Conservation (phyloP, 2,797 vertebrate genomes). For the Selene dorsalis region DNA sequence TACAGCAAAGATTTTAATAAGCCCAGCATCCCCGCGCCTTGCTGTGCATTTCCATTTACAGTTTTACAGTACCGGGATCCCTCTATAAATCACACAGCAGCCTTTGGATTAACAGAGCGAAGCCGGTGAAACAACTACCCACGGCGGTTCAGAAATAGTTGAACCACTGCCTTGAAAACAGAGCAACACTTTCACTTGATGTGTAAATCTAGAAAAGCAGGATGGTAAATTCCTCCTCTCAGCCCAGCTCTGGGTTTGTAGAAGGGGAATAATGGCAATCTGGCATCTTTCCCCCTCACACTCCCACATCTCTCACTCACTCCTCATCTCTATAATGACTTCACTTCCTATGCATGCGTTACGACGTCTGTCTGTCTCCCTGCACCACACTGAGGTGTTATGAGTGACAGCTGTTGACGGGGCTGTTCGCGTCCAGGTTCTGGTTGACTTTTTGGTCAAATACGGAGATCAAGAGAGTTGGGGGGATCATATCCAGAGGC, state of each 20-base stretch:
- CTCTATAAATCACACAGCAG: constrained; percentile 77
- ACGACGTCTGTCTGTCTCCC: constrained; percentile 41
- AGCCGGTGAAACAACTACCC: constrained; percentile 53
- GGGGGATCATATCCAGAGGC: constrained; percentile 40
- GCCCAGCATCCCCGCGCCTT: constrained; percentile 51
- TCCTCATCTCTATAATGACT: constrained; percentile 65
- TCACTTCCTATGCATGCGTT: constrained; percentile 62
- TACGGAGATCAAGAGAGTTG: constrained; percentile 38
- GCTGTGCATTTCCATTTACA: constrained; percentile 65
- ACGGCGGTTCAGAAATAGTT: constrained; percentile 51
- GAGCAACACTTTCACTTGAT: constrained; percentile 30
- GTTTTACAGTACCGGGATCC: constrained; percentile 64
- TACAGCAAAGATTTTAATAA: constrained; percentile 69
- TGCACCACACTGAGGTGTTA: constrained; percentile 52
- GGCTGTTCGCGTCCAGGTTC: constrained; percentile 68
- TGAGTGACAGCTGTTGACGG: constrained; percentile 57
- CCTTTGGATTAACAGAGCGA: constrained; percentile 57
- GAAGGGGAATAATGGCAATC: constrained; percentile 44
- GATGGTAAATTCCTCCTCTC: constrained; percentile 51
- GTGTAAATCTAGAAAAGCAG: constrained; percentile 54
- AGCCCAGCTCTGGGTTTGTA: constrained; percentile 11
- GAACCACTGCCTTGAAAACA: constrained; percentile 53
- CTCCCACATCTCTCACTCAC: constrained; percentile 29
- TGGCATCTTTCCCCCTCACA: constrained; percentile 17
- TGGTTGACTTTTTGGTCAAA: constrained; percentile 58